Conservation (phyloP, 2,888 invertebrate genomes). For the Euphydryas editha region DNA sequence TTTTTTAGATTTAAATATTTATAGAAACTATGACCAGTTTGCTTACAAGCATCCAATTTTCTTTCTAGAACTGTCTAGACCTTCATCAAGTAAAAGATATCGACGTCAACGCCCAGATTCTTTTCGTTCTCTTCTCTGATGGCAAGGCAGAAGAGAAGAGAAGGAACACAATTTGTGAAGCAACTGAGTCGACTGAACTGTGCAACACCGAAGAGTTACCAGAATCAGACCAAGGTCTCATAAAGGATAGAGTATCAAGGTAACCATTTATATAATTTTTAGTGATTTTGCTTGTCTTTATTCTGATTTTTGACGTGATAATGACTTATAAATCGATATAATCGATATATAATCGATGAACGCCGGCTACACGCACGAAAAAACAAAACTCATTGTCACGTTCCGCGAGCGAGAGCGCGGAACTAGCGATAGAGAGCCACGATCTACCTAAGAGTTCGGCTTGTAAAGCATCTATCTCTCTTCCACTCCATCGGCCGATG, state of each 20-base stretch:
- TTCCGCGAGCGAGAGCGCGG: no score
- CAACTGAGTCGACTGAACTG: slow-evolving; percentile 59
- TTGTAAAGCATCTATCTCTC: no score
- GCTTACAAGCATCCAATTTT: neutral
- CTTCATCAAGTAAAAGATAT: slow-evolving; percentile 74
- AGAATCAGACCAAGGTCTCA: slow-evolving; percentile 56
- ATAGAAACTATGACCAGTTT: no score
- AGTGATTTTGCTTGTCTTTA: neutral
- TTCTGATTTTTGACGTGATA: no score
- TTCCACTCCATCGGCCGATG: no score
- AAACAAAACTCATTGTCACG: no score
- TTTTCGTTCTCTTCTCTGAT: slow-evolving; percentile 71
- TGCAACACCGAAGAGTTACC: slow-evolving; percentile 58
- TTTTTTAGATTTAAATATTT: no score
- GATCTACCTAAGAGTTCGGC: no score
- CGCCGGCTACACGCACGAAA: no score
- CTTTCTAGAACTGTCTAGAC: slow-evolving; percentile 75
- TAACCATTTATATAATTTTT: slow-evolving; percentile 22
- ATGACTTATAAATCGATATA: no score
- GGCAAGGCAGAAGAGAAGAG: slow-evolving; percentile 46
- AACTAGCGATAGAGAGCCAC: no score
- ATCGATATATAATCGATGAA: no score
- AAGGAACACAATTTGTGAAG: slow-evolving; percentile 46
- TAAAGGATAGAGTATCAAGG: slow-evolving; percentile 36
- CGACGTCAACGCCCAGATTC: slow-evolving; percentile 66